Base-by-base conservation (phyloP, 2,888 invertebrate species). In the Artemia sinica region DNA sequence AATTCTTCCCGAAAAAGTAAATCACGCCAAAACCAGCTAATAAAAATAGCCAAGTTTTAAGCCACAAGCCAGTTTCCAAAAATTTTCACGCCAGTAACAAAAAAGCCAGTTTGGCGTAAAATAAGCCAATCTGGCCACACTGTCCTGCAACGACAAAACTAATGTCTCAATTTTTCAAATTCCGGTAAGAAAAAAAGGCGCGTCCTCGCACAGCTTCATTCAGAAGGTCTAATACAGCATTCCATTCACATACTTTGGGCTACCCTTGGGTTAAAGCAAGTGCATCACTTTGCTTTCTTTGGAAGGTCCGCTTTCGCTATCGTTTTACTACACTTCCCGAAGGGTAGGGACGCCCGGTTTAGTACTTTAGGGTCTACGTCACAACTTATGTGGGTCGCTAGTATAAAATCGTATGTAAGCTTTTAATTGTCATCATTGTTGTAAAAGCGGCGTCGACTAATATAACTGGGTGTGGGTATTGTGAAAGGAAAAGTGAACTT, bases 221-320 rank as follows among this genome's bases (percentile, higher is more conserved):
- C 58, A 58, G 58, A 58, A 58, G 58, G 58, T 58, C 58, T 58
- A 8, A 58, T 58, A 18, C 18, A n/a, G 58, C 58, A 58, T 58
- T 58, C 58, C 58, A 14, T 58, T 58, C 58, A 18, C 14, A 58
- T 58, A 58, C 14, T 58, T 58, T n/a, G n/a, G 58, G 18, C 18
- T 14, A n/a, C 58, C 58, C 58, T 8, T n/a, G 58, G 18, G 14
- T 14, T 58, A 18, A 18, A 14, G 10, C 58, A 58, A 58, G 58
- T 58, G 58, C 58, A 58, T 14, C 58, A 14, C 18, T n/a, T 58
- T 18, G 18, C 58, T 58, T 58, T 58, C 58, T 58, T 58, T 58
- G 58, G 58, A 58, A 58, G 58, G 9, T 58, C 58, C 14, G 58
- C 58, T 58, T 58, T 58, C 58, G 58, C 58, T 58, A 58, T 58